A percentile compares a stretch with the other conserved stretches of the same genome.
Conservation (phyloP, 2,888 invertebrate genomes). For the Agrypnus murinus region DNA sequence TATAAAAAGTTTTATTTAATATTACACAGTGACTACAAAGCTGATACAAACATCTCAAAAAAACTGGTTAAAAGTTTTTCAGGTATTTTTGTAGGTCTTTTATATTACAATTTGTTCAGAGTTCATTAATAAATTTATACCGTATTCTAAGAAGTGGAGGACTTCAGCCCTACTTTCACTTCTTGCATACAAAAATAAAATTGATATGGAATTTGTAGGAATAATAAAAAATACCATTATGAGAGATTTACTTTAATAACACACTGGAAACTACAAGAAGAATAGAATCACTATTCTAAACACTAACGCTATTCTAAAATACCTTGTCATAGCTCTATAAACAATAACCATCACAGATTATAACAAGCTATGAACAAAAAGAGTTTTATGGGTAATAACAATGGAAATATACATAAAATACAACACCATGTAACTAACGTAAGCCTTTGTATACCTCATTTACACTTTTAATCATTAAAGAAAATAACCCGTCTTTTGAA, state of each 20-base stretch:
- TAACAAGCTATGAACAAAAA: slow-evolving; percentile 63
- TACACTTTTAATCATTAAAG: neutral
- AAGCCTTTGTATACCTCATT: slow-evolving; percentile 6
- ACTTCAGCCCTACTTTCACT: too few relatives aligned
- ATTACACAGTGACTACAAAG: too few relatives aligned
- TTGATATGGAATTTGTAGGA: neutral
- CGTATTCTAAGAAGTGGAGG: too few relatives aligned
- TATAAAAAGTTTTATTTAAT: too few relatives aligned
- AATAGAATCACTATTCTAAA: slow-evolving; percentile 61
- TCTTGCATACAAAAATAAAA: too few relatives aligned
- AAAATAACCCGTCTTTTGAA: neutral
- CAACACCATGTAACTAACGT: slow-evolving; percentile 24
- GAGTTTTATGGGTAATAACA: slow-evolving; percentile 49
- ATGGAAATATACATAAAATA: slow-evolving; percentile 51
- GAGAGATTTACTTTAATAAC: slow-evolving; percentile 62
- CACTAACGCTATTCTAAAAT: slow-evolving; percentile 58
- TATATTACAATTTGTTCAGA: too few relatives aligned
- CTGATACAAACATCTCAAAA: too few relatives aligned
- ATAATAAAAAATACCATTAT: slow-evolving; percentile 29
- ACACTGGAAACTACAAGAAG: slow-evolving; percentile 65
- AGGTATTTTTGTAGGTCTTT: too few relatives aligned
- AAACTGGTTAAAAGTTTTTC: too few relatives aligned
- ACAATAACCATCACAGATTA: slow-evolving; percentile 66
- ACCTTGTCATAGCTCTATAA: slow-evolving; percentile 64
- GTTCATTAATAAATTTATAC: too few relatives aligned